Evolutionary conservation across 2,797 vertebrate genomes (phyloP).

Genomic region (Scarus forsteni): DNA sequence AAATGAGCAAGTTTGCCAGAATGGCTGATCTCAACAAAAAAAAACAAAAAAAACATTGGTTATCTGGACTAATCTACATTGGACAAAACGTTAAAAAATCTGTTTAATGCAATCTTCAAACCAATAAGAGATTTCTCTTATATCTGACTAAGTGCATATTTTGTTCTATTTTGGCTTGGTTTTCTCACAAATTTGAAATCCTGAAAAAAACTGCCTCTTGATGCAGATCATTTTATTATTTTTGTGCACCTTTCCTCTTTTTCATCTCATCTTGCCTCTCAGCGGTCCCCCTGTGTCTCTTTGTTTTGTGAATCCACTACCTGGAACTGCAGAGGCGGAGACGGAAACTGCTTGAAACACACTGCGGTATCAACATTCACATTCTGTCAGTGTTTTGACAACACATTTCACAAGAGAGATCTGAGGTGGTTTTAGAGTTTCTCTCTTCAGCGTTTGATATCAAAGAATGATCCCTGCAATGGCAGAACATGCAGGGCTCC

Average conservation of each 20-base stretch:
- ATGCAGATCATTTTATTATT: slow-evolving; percentile 21
- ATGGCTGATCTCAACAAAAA: too few relatives aligned
- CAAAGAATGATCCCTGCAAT: slow-evolving; percentile 83
- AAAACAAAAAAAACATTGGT: slow-evolving; percentile 10
- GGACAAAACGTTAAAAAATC: not conserved
- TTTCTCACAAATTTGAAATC: slow-evolving; percentile 22
- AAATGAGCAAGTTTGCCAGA: too few relatives aligned
- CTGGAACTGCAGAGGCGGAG: slow-evolving; percentile 65
- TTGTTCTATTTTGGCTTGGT: slow-evolving; percentile 17
- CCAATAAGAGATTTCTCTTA: not conserved
- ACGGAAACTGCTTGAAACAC: slow-evolving; percentile 76
- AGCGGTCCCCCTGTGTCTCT: slow-evolving; percentile 38
- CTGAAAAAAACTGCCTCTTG: not conserved
- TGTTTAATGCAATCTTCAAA: slow-evolving; percentile 24
- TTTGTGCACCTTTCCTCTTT: slow-evolving; percentile 30
- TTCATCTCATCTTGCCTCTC: slow-evolving; percentile 58
- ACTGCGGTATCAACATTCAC: slow-evolving; percentile 72
- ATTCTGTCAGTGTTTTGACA: slow-evolving; percentile 85
- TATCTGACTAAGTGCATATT: slow-evolving; percentile 4
- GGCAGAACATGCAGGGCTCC: slow-evolving; percentile 77
- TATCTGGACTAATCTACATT: slow-evolving; percentile 21
- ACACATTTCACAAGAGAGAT: slow-evolving; percentile 79
- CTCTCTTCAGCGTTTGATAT: slow-evolving; percentile 82
- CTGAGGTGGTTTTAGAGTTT: slow-evolving; percentile 79
- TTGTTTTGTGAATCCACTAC: slow-evolving; percentile 59